Conservation (phyloP, 2,113 vertebrate genomes). For the Corapipo altera region DNA sequence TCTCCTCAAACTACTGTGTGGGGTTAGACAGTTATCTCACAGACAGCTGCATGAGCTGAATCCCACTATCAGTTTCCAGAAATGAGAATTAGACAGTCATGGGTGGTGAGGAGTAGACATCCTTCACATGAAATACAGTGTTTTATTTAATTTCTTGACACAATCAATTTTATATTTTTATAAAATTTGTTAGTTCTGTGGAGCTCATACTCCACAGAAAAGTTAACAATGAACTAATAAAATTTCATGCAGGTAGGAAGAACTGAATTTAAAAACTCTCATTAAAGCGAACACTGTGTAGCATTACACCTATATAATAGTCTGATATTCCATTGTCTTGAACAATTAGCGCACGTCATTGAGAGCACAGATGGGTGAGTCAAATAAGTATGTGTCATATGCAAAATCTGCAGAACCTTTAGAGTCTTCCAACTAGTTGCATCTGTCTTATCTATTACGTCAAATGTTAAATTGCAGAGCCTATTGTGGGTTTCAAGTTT, state of each 20-base stretch:
- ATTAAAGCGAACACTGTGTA: not conserved
- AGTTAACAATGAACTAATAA: not conserved
- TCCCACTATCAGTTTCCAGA: not conserved
- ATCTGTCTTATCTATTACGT: conserved; percentile 23
- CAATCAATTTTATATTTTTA: not conserved
- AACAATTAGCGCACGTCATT: not conserved
- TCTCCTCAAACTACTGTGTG: not conserved
- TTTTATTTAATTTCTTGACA: not conserved
- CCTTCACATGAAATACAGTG: not conserved
- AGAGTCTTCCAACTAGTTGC: conserved; percentile 32
- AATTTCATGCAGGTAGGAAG: not conserved
- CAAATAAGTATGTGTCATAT: not conserved
- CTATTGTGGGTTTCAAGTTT: not conserved
- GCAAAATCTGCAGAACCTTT: conserved; percentile 28
- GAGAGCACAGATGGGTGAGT: not conserved
- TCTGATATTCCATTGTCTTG: not conserved
- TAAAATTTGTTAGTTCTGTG: not conserved
- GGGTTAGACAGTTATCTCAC: not conserved
- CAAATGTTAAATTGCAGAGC: not conserved
- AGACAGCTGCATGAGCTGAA: not conserved
- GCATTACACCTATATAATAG: not conserved
- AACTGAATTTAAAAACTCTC: not conserved
- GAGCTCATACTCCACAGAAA: not conserved
- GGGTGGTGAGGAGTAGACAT: not conserved
- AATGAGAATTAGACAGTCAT: not conserved